Percentiles rank a stretch among this genome's conserved stretches.
Evolutionary conservation across 1,140 invertebrate genomes (phyloP).

Genomic region (Hirudo medicinalis): DNA sequence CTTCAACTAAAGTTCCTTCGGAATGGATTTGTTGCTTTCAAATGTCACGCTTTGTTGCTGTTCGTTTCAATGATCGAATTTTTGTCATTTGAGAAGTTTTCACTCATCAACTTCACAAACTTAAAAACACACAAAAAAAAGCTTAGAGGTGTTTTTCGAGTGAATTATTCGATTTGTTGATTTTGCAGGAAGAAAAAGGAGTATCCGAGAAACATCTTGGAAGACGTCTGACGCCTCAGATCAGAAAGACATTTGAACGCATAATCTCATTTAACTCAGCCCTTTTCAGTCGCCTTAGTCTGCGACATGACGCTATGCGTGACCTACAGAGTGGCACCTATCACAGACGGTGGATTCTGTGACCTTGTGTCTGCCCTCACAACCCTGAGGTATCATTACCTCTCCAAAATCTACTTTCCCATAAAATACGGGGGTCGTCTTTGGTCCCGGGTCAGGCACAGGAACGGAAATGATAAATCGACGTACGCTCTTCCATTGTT

Average conservation of each 20-base stretch:
- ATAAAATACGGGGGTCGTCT: background rate
- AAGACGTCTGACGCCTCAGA: no score
- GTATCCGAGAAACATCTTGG: background rate
- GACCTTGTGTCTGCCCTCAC: background rate
- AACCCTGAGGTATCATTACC: conserved; percentile 4
- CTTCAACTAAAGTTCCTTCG: no score
- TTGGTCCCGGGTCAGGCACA: background rate
- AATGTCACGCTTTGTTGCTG: no score
- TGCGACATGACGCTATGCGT: background rate
- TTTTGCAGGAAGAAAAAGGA: background rate
- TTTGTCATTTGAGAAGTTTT: background rate
- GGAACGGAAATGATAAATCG: background rate
- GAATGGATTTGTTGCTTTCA: no score
- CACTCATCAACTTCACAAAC: background rate
- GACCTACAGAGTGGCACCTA: conserved; percentile 6
- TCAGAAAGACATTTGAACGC: background rate
- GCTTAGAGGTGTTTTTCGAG: no score
- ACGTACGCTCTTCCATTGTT: no score
- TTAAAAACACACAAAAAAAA: background rate
- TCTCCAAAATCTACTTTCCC: conserved; percentile 5
- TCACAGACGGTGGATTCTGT: conserved; percentile 7
- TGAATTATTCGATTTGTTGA: conserved; percentile 2
- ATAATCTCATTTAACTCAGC: background rate
- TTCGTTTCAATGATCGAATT: no score
- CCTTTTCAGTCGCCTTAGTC: background rate